Percentiles rank a stretch among this genome's conserved stretches.
Conservation (phyloP, 1,140 invertebrate genomes). For the Drosophila simulans region DNA sequence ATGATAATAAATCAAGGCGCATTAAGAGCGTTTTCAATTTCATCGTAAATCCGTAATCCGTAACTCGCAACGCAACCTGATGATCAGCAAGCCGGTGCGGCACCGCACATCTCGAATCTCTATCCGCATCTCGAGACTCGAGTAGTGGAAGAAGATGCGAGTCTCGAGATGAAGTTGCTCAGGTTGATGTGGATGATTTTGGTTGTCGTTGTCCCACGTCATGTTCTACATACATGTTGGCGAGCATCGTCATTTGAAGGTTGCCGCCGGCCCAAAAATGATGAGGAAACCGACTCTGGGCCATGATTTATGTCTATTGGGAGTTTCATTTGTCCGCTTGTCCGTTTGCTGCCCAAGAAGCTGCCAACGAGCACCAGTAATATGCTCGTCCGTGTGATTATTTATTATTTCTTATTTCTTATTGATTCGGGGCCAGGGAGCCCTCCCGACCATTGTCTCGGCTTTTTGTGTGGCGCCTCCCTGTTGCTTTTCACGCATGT, state of each 20-base stretch:
- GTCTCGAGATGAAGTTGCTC: conserved; percentile 53
- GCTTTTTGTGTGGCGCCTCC: conserved; percentile 51
- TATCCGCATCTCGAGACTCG: conserved; percentile 16
- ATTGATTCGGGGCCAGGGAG: conserved; percentile 48
- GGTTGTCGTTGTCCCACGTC: conserved; percentile 66
- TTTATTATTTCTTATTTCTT: conserved; percentile 49
- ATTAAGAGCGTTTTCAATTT: conserved; percentile 81
- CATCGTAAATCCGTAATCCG: conserved; percentile 56
- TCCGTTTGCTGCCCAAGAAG: conserved; percentile 30
- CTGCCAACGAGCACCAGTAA: conserved; percentile 33
- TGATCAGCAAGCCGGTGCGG: conserved; percentile 10
- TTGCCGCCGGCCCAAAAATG: conserved; percentile 54
- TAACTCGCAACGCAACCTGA: conserved; percentile 46
- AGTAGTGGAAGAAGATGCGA: conserved; percentile 42
- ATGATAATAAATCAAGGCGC: conserved; percentile 79
- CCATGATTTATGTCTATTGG: conserved; percentile 78
- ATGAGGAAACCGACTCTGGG: conserved; percentile 35
- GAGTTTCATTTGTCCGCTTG: conserved; percentile 28
- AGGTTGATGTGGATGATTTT: conserved; percentile 42
- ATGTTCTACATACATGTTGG: conserved; percentile 79
- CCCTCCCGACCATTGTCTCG: conserved; percentile 17
- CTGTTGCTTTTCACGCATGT: conserved; percentile 77
- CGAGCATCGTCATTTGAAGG: conserved; percentile 65
- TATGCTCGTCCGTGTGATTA: conserved; percentile 34
- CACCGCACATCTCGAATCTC: conserved; percentile 11